These are phyloP conservation scores for Dendronephthya gigantea DNA, from an alignment of 64 coral and sea anemone genomes.

Conservation along the genomic window DNA sequence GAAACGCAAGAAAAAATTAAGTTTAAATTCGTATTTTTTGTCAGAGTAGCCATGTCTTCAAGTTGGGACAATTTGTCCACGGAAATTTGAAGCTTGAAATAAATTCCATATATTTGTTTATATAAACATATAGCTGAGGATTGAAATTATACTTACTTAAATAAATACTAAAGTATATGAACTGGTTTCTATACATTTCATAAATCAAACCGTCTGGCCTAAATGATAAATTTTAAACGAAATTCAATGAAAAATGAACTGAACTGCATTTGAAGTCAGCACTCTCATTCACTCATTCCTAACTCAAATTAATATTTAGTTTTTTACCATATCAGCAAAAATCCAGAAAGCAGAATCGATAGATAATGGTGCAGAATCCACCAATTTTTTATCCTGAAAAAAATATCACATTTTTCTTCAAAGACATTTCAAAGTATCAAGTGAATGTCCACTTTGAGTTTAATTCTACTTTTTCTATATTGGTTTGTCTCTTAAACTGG, in stretches of 20 bases:
- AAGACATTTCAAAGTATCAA: too few relatives aligned
- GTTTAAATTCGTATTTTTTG: not conserved
- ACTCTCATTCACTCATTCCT: not conserved
- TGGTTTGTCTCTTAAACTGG: too few relatives aligned
- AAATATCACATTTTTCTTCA: not conserved
- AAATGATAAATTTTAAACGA: not conserved
- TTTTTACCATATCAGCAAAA: constrained; percentile 83
- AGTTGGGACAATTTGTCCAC: too few relatives aligned
- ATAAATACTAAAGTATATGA: constrained; percentile 79
- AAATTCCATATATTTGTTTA: too few relatives aligned
- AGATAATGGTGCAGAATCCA: constrained; percentile 94
- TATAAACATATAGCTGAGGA: not conserved
- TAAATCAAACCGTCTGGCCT: constrained; percentile 94
- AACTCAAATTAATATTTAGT: not conserved
- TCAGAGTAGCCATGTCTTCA: too few relatives aligned
- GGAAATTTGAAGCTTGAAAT: too few relatives aligned
- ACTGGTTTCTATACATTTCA: constrained; percentile 72
- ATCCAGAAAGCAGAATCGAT: constrained; percentile 87
- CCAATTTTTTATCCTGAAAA: constrained; percentile 87
- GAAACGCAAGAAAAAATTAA: not conserved
- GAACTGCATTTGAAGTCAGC: not conserved
- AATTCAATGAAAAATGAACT: not conserved
- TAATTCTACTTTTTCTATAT: too few relatives aligned
- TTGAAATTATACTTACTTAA: constrained; percentile 69
- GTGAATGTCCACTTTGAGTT: too few relatives aligned